These are phyloP conservation scores for Chascanopsetta lugubris DNA, from an alignment of 2,113 vertebrate species.

Conservation along the genomic window DNA sequence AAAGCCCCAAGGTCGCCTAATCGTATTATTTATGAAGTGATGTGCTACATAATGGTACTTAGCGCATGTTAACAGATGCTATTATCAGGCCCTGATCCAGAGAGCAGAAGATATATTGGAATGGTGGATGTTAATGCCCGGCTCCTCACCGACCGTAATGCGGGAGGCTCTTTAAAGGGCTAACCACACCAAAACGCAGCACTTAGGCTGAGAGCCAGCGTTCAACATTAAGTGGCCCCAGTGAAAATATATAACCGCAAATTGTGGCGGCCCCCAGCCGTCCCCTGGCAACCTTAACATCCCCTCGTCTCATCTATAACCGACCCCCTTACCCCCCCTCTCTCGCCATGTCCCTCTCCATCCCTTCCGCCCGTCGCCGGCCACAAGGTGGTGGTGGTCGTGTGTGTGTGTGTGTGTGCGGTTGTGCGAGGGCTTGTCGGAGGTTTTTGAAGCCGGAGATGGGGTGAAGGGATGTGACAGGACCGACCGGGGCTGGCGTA, in stretches of 20 bases:
- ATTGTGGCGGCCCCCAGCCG: constrained; percentile 73
- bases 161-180: constrained; percentile 86
- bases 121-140: constrained; percentile 91
- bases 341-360: constrained; percentile 33
- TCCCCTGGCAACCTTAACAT: constrained; percentile 77
- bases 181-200: constrained; percentile 84
- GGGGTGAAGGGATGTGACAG: constrained; percentile 53
- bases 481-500: constrained; percentile 55
- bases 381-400: constrained; percentile 53
- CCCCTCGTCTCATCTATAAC: constrained; percentile 72
- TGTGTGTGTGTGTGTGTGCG: constrained; percentile 11
- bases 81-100: constrained; percentile 95
- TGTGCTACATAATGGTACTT: constrained; percentile 99
- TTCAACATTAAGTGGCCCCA: constrained; percentile 88
- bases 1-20: constrained; percentile 96
- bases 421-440: constrained; percentile 18
- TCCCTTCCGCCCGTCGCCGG: constrained; percentile 28
- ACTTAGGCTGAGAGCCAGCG: constrained; percentile 90
- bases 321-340: constrained; percentile 26
- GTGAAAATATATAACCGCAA: constrained; percentile 82
- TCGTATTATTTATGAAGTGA: constrained; percentile 99
- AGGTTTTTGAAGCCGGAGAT: constrained; percentile 22
- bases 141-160: constrained; percentile 87
- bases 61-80: constrained; percentile 99
- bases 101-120: constrained; percentile 97